phyloP scores from a whole-genome alignment of 1,140 invertebrate genomes.

The Caenorhabditis briggsae region DNA sequence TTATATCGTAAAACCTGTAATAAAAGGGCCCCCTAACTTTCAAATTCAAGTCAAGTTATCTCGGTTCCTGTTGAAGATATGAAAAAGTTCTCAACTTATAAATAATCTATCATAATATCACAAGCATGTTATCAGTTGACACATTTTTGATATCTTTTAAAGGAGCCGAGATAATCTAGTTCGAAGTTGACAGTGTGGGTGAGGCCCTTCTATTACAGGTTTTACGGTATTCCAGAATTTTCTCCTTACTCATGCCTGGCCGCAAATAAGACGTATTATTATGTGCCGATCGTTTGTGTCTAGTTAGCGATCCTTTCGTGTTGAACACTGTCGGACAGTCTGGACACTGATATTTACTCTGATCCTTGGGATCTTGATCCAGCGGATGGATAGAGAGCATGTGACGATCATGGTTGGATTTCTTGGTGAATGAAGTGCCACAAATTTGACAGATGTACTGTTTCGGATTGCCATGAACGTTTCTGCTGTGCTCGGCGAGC shows the following conservation, averaged over 20 bases:
- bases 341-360: neutral
- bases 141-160: too few relatives aligned
- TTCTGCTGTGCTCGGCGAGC: slow-evolving; percentile 14
- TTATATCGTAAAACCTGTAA: too few relatives aligned
- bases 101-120: too few relatives aligned
- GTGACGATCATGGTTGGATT: slow-evolving; percentile 33
- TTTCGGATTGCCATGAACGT: slow-evolving; percentile 11
- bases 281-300: slow-evolving; percentile 6
- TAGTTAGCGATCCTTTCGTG: slow-evolving; percentile 15
- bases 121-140: too few relatives aligned
- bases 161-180: too few relatives aligned
- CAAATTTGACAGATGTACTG: slow-evolving; percentile 19
- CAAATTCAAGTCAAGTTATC: too few relatives aligned
- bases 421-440: slow-evolving; percentile 29
- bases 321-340: slow-evolving; percentile 34
- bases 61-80: too few relatives aligned
- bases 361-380: neutral
- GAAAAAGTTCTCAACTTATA: too few relatives aligned
- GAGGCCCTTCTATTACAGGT: too few relatives aligned
- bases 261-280: neutral
- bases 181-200: too few relatives aligned
- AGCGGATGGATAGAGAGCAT: slow-evolving; percentile 40
- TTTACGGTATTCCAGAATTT: neutral
- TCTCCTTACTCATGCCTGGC: neutral
- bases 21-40: too few relatives aligned